These are phyloP conservation scores for Anastrepha ludens DNA, from an alignment of 1,140 invertebrate genomes.

Conservation along the genomic window DNA sequence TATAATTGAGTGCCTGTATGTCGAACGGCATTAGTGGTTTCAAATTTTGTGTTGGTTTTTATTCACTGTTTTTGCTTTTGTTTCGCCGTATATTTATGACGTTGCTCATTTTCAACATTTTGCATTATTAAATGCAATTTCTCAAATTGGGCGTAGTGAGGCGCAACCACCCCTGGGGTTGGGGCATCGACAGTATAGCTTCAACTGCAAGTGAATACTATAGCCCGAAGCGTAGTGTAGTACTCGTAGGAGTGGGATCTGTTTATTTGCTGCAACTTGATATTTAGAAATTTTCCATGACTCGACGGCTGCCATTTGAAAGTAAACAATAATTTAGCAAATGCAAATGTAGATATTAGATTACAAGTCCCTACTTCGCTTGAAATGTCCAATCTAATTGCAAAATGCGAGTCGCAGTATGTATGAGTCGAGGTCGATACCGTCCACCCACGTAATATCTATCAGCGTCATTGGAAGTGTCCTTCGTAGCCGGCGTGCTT, in stretches of 20 bases:
- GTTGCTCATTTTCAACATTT: conserved; percentile 24
- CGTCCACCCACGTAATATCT: neutral
- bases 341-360: conserved; percentile 22
- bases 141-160: neutral
- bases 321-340: conserved; percentile 37
- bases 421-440: neutral
- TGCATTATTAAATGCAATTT: conserved; percentile 48
- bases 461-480: neutral
- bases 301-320: neutral
- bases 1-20: no score
- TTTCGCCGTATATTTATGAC: neutral
- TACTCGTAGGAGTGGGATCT: neutral
- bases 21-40: no score
- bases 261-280: neutral
- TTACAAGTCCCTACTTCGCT: neutral
- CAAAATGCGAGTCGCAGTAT: neutral
- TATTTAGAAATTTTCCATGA: neutral
- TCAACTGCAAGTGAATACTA: neutral
- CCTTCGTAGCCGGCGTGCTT: neutral
- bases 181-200: neutral
- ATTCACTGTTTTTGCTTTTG: neutral
- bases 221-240: neutral
- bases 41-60: neutral
- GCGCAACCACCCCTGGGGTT: neutral
- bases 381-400: neutral